Percentiles rank a stretch among this genome's conserved stretches.
phyloP scores from a whole-genome alignment of 1,140 invertebrate genomes.

The Lasioglossum albipes region DNA sequence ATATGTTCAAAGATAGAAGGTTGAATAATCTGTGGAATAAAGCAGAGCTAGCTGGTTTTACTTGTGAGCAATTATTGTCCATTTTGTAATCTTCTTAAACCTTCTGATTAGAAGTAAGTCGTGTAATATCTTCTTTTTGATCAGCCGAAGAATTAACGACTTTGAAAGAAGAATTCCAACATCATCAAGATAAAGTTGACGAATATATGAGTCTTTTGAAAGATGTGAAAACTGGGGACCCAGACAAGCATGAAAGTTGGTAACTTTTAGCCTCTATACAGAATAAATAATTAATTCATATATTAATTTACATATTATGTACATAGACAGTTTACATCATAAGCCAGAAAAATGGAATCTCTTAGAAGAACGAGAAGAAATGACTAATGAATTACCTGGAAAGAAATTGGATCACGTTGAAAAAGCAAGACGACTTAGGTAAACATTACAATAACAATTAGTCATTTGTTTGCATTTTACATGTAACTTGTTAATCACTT shows the following conservation, averaged over 20 bases:
- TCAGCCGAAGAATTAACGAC: constrained; percentile 88
- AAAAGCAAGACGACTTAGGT: constrained; percentile 85
- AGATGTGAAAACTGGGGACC: constrained; percentile 82
- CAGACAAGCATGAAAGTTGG: constrained; percentile 84
- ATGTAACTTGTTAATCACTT: neutral
- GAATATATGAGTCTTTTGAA: constrained; percentile 91
- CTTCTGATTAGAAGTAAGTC: neutral
- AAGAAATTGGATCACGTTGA: constrained; percentile 81
- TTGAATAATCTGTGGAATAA: constrained; percentile 94
- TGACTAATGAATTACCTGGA: constrained; percentile 82
- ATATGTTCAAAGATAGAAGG: constrained; percentile 93
- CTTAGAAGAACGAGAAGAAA: constrained; percentile 83
- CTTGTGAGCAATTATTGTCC: constrained; percentile 76
- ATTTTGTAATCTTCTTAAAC: neutral
- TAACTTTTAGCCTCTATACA: constrained; percentile 22
- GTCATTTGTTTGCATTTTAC: neutral
- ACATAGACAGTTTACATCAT: constrained; percentile 79
- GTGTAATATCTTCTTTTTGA: neutral
- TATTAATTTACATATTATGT: neutral
- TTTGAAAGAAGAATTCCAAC: constrained; percentile 93
- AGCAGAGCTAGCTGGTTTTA: constrained; percentile 92
- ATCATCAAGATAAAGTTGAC: constrained; percentile 96
- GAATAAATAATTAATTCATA: too few relatives aligned
- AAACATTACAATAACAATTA: constrained; percentile 13
- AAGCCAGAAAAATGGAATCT: constrained; percentile 81